These are phyloP conservation scores for Sarcophaga carnaria DNA, from an alignment of 2,888 invertebrate species.

Conservation along the genomic window DNA sequence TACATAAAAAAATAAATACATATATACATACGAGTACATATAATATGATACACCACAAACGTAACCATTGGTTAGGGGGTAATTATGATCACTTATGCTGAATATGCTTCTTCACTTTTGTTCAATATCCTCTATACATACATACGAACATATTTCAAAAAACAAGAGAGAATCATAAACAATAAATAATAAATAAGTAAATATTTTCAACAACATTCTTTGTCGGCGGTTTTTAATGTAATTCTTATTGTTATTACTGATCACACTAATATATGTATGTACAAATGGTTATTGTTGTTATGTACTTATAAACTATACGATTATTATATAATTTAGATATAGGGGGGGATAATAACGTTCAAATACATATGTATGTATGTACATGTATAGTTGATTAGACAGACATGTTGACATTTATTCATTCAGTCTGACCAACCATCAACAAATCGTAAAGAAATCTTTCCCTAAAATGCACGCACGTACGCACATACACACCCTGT, in stretches of 20 bases:
- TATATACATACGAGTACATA: neutral
- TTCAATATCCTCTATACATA: slow-evolving; percentile 25
- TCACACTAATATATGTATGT: neutral
- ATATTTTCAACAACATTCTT: slow-evolving; percentile 41
- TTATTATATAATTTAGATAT: too few relatives aligned
- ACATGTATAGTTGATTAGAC: neutral
- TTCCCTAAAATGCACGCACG: slow-evolving; percentile 15
- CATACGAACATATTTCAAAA: too few relatives aligned
- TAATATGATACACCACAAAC: neutral
- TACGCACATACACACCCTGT: neutral
- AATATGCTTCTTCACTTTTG: slow-evolving; percentile 34
- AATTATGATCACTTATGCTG: slow-evolving; percentile 21
- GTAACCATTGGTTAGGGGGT: neutral
- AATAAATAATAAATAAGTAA: neutral
- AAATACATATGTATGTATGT: neutral
- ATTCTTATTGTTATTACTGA: neutral
- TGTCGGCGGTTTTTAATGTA: slow-evolving; percentile 11
- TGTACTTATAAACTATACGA: neutral
- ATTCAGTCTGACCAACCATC: neutral
- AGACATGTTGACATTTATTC: neutral
- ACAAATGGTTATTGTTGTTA: slow-evolving; percentile 1
- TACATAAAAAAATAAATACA: slow-evolving; percentile 7
- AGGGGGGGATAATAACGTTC: too few relatives aligned
- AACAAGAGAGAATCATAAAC: too few relatives aligned
- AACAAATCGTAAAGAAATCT: slow-evolving; percentile 2